These are phyloP conservation scores for Thecophora atra DNA, from an alignment of 2,888 invertebrate genomes.

Conservation along the genomic window DNA sequence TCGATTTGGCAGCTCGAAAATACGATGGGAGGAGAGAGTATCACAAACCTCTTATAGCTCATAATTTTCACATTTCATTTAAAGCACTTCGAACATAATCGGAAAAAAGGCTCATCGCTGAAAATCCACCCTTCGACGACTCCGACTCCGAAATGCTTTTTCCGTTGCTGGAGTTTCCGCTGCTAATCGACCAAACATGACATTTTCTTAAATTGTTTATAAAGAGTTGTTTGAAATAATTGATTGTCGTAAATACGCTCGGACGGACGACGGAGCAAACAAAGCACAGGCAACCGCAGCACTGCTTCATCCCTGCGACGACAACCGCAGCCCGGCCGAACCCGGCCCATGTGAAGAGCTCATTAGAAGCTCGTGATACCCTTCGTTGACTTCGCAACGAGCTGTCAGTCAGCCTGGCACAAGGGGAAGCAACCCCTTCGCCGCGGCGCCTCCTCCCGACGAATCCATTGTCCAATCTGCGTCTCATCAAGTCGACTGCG, in stretches of 20 bases:
- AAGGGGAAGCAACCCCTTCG: constrained; percentile 2
- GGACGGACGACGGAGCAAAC: neutral
- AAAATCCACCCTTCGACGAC: too few relatives aligned
- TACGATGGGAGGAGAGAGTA: too few relatives aligned
- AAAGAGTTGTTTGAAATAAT: constrained; percentile 34
- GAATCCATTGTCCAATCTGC: constrained; percentile 19
- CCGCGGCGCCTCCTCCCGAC: neutral
- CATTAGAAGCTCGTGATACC: constrained; percentile 34
- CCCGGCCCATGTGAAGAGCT: constrained; percentile 17
- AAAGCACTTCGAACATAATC: too few relatives aligned
- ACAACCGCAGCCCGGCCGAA: neutral
- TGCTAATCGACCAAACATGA: constrained; percentile 35
- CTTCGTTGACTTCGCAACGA: constrained; percentile 34
- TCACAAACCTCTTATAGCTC: too few relatives aligned
- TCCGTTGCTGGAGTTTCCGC: too few relatives aligned
- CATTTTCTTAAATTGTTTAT: constrained; percentile 27
- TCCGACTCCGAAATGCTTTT: too few relatives aligned
- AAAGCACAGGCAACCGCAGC: neutral
- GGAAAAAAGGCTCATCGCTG: too few relatives aligned
- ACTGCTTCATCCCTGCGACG: too few relatives aligned
- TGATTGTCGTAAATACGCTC: constrained; percentile 31
- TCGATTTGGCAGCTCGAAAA: too few relatives aligned
- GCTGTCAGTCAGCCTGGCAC: constrained; percentile 17
- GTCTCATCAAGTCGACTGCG: constrained; percentile 15
- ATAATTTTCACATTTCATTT: too few relatives aligned